Conservation (phyloP, 2,113 vertebrate species). For the Cricetomys ansorgei region DNA sequence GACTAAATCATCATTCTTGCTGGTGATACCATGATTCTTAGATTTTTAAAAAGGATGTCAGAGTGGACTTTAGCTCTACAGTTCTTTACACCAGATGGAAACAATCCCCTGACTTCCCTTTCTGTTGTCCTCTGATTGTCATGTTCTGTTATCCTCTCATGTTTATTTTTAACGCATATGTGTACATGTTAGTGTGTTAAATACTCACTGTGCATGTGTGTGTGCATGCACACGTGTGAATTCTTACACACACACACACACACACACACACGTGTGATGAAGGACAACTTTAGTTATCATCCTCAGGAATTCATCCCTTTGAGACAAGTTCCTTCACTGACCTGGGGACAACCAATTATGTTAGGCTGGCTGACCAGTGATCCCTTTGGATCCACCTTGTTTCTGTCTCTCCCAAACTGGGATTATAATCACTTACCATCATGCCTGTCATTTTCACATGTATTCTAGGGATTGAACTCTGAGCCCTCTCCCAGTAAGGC, state of each 20-base stretch:
- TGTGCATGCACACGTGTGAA: background rate
- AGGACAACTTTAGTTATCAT: background rate
- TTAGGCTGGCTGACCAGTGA: too few species aligned
- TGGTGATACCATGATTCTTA: background rate
- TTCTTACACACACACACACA: too few species aligned
- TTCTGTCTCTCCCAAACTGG: background rate
- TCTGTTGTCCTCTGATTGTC: constrained; percentile 15
- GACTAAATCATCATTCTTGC: background rate
- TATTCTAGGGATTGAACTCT: background rate
- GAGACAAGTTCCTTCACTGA: background rate
- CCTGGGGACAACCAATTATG: background rate
- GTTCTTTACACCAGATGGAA: background rate
- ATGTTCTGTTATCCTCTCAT: background rate
- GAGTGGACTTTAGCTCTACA: background rate
- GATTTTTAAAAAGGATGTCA: background rate
- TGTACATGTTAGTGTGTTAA: background rate
- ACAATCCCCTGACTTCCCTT: background rate
- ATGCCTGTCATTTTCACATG: background rate
- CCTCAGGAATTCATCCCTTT: background rate
- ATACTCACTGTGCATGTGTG: background rate
- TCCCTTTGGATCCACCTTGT: too few species aligned
- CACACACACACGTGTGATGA: too few species aligned
- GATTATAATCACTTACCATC: background rate
- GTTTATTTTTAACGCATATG: background rate
- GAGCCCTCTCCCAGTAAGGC: background rate